These are phyloP conservation scores for Rhagoletis pomonella DNA, from an alignment of 1,140 invertebrate genomes.

Conservation along the genomic window DNA sequence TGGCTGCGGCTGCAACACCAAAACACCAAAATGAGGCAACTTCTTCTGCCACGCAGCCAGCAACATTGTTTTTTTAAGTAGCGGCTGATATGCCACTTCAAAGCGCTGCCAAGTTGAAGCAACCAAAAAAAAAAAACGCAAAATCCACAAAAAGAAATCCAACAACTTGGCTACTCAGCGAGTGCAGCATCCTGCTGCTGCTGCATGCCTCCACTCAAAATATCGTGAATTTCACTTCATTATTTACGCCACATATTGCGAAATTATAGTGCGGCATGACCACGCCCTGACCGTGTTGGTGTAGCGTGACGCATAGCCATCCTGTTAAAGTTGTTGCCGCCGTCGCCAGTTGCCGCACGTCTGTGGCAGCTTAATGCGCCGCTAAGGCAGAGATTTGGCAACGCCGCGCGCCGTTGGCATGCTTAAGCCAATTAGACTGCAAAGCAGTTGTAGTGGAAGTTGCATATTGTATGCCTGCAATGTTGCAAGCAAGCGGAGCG, in stretches of 20 bases:
- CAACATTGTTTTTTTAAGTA: not conserved
- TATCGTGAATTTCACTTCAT: slow-evolving; percentile 39
- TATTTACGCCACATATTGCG: slow-evolving; percentile 49
- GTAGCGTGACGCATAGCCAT: not conserved
- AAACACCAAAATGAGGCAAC: not conserved
- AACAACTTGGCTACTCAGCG: not conserved
- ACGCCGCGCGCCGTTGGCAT: not conserved
- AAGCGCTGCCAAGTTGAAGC: slow-evolving; percentile 12
- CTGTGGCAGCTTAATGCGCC: slow-evolving; percentile 34
- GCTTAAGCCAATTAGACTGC: slow-evolving; percentile 32
- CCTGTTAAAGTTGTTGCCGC: not conserved
- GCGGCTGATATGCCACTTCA: not conserved
- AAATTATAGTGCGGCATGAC: slow-evolving; percentile 36
- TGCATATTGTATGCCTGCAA: slow-evolving; percentile 3
- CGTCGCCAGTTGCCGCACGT: not conserved
- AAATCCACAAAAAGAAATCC: not conserved
- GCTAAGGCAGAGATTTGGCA: slow-evolving; percentile 42
- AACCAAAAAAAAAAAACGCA: slow-evolving; percentile 4
- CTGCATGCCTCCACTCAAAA: not conserved
- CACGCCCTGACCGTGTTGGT: slow-evolving; percentile 39
- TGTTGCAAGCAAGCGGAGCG: not conserved
- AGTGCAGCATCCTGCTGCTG: not conserved
- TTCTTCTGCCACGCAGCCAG: not conserved
- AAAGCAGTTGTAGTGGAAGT: slow-evolving; percentile 1
- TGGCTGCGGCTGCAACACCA: too few species aligned